Evolutionary conservation across 1,140 invertebrate genomes (phyloP).

Genomic region (Parasteatoda tepidariorum): DNA sequence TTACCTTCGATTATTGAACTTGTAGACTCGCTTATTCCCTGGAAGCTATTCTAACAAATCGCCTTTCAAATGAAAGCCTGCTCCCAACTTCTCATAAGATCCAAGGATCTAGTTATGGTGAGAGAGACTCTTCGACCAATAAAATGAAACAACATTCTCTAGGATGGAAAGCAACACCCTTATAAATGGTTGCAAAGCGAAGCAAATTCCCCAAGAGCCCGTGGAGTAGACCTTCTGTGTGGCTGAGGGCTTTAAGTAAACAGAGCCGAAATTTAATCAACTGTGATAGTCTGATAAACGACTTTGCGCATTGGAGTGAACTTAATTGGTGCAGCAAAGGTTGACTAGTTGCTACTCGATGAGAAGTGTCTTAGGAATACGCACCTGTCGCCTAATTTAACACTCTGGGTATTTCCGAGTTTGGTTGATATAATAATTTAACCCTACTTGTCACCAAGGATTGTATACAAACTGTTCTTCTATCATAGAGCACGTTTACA

Average conservation of each 20-base stretch:
- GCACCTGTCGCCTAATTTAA: background rate
- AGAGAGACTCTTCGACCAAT: background rate
- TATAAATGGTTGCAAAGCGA: background rate
- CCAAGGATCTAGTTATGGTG: background rate
- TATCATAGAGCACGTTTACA: no score
- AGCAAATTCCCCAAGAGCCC: background rate
- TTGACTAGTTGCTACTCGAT: background rate
- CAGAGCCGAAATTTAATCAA: conserved; percentile 56
- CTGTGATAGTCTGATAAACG: conserved; percentile 52
- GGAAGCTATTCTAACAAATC: background rate
- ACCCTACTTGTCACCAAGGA: background rate
- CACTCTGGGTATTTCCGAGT: background rate
- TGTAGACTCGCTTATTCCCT: background rate
- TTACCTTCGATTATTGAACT: background rate
- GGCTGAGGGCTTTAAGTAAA: conserved; percentile 25
- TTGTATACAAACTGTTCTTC: no score
- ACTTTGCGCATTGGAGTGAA: conserved; percentile 31
- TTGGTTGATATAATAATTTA: background rate
- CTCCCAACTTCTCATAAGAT: background rate
- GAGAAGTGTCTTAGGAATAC: background rate
- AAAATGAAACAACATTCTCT: background rate
- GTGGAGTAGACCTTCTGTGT: background rate
- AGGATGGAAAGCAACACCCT: background rate
- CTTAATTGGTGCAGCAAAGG: conserved; percentile 22
- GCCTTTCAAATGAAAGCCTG: background rate